phyloP scores from a whole-genome alignment of 2,113 vertebrate genomes.

The Pampusana beccarii region DNA sequence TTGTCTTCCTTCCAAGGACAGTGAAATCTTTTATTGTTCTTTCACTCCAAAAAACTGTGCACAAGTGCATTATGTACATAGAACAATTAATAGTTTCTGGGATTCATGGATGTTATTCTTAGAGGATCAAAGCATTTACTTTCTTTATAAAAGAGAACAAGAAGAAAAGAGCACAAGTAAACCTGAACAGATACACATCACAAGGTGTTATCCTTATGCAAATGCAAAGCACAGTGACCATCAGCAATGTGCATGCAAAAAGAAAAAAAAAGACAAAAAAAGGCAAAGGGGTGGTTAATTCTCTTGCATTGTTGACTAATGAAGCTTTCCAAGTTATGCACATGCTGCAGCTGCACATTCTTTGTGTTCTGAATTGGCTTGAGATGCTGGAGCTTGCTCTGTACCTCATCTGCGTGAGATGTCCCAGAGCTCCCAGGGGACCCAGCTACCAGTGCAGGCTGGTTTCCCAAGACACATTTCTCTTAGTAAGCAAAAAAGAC shows the following conservation, averaged over 20 bases:
- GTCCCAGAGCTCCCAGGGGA: rapidly evolving
- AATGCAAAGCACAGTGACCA: neutral
- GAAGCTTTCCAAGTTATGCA: slow-evolving; percentile 8
- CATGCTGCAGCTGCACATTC: neutral
- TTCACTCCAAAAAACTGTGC: neutral
- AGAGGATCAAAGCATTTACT: neutral
- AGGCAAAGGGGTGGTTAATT: neutral
- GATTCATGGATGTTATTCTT: neutral
- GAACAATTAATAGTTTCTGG: slow-evolving; percentile 23
- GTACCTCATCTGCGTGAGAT: neutral
- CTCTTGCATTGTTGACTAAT: neutral
- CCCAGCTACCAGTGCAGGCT: neutral
- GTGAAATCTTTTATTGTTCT: neutral
- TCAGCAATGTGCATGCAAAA: neutral
- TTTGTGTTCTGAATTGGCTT: neutral
- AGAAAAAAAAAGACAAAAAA: neutral
- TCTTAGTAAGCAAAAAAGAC: neutral
- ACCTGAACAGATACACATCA: neutral
- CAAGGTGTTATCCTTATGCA: slow-evolving; percentile 8
- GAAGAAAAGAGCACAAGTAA: neutral
- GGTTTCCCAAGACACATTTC: neutral
- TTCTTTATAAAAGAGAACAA: neutral
- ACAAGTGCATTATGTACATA: neutral
- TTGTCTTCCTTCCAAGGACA: neutral
- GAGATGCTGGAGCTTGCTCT: neutral